Conservation (phyloP, 2,113 vertebrate genomes). For the Dromiciops gliroides region DNA sequence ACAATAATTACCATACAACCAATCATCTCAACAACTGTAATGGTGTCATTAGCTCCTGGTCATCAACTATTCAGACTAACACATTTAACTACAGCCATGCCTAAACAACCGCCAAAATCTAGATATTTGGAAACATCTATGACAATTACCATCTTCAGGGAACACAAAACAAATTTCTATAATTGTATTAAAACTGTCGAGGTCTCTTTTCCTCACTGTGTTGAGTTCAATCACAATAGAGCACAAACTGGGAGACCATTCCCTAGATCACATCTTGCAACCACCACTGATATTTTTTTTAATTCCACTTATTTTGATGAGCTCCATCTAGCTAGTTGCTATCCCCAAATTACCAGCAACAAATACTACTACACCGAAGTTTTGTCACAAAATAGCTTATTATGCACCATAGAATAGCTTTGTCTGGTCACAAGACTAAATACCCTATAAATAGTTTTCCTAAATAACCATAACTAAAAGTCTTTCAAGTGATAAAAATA, state of each 20-base stretch:
- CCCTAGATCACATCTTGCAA: slow-evolving; percentile 43
- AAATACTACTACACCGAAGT: slow-evolving; percentile 69
- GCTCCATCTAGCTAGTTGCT: not conserved
- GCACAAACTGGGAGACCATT: slow-evolving; percentile 65
- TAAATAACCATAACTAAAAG: slow-evolving; percentile 79
- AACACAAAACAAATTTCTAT: slow-evolving; percentile 61
- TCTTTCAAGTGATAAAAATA: slow-evolving; percentile 76
- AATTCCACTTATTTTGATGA: slow-evolving; percentile 62
- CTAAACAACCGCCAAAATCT: slow-evolving; percentile 54
- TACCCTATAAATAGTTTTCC: slow-evolving; percentile 80
- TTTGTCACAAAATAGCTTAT: slow-evolving; percentile 72
- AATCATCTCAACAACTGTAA: slow-evolving; percentile 74
- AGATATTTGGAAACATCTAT: slow-evolving; percentile 60
- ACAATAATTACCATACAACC: slow-evolving; percentile 82
- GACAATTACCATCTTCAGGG: slow-evolving; percentile 72
- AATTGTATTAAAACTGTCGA: slow-evolving; percentile 53
- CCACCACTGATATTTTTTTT: slow-evolving; percentile 35
- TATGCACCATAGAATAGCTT: slow-evolving; percentile 56
- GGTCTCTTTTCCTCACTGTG: slow-evolving; percentile 58
- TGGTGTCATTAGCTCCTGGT: slow-evolving; percentile 81
- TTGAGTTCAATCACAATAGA: slow-evolving; percentile 48
- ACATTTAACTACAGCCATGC: slow-evolving; percentile 70
- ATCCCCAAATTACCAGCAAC: slow-evolving; percentile 44
- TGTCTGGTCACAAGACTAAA: slow-evolving; percentile 69
- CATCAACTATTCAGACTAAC: slow-evolving; percentile 79